A percentile compares a stretch with the other conserved stretches of the same genome.
Evolutionary conservation across 1,140 invertebrate species (phyloP).

Genomic region (Paramacrobiotus metropolitanus): DNA sequence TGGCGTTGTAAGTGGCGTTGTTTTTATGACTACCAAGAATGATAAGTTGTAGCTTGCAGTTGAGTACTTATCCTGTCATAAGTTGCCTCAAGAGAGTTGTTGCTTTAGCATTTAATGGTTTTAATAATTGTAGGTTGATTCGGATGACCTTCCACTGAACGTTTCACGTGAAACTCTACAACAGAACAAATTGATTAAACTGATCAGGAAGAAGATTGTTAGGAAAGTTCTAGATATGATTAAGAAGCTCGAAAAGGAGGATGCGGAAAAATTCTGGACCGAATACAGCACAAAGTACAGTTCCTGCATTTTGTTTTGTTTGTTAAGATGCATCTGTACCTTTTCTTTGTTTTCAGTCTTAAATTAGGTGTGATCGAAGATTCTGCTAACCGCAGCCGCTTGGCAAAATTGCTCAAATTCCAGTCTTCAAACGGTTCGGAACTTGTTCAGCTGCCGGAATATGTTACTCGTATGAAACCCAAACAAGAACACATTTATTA

Average conservation of each 20-base stretch:
- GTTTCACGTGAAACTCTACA: constrained; percentile 86
- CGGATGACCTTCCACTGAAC: constrained; percentile 95
- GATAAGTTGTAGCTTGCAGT: too few species aligned
- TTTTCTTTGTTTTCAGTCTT: constrained; percentile 31
- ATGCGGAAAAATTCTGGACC: constrained; percentile 90
- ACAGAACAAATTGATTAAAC: constrained; percentile 95
- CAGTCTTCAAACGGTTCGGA: constrained; percentile 47
- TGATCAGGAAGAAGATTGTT: constrained; percentile 94
- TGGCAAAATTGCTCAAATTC: constrained; percentile 84
- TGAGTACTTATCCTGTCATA: too few species aligned
- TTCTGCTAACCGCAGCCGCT: constrained; percentile 69
- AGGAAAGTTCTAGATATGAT: constrained; percentile 93
- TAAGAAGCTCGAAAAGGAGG: constrained; percentile 76
- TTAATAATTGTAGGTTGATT: constrained; percentile 68
- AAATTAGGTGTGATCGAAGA: constrained; percentile 96
- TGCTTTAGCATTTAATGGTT: too few species aligned
- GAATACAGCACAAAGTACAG: constrained; percentile 89
- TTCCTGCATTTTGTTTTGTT: background rate
- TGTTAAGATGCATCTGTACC: constrained; percentile 8
- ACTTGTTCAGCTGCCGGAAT: constrained; percentile 56
- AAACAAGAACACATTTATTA: constrained; percentile 90
- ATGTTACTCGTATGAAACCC: constrained; percentile 87
- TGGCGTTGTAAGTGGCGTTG: constrained; percentile 41
- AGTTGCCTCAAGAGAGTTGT: too few species aligned
- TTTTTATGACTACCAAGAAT: too few species aligned